These are phyloP conservation scores for Hassar affinis DNA, from an alignment of 2,113 vertebrate genomes.

Conservation along the genomic window DNA sequence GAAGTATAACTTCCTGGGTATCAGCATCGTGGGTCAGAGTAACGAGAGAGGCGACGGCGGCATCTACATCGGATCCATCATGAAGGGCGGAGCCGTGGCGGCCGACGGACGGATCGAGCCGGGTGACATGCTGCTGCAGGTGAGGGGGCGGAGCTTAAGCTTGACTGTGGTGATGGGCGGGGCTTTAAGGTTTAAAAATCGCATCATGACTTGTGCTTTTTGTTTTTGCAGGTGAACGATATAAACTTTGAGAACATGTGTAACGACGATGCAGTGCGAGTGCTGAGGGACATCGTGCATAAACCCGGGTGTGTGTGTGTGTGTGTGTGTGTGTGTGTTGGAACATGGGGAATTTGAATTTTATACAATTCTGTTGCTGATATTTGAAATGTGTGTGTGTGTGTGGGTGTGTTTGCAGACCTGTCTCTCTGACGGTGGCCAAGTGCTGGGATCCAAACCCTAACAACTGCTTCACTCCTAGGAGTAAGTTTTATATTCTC, in stretches of 20 bases:
- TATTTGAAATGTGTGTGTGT: neutral
- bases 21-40: slow-evolving; percentile 97
- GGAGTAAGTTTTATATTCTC: slow-evolving; percentile 80
- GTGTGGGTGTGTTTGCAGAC: slow-evolving; percentile 70
- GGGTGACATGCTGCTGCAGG: slow-evolving; percentile 95
- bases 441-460: slow-evolving; percentile 99
- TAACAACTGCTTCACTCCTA: slow-evolving; percentile 93
- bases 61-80: slow-evolving; percentile 97
- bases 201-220: neutral
- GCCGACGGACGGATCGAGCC: slow-evolving; percentile 95
- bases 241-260: slow-evolving; percentile 99
- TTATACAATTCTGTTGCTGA: neutral
- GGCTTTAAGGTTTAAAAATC: neutral
- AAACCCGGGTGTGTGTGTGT: slow-evolving; percentile 82
- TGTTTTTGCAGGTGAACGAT: slow-evolving; percentile 85
- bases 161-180: slow-evolving; percentile 66
- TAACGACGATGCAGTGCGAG: slow-evolving; percentile 94
- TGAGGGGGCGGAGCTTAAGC: slow-evolving; percentile 50
- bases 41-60: slow-evolving; percentile 94
- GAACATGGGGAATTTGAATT: neutral
- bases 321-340: neutral
- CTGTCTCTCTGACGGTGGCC: slow-evolving; percentile 93
- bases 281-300: slow-evolving; percentile 94
- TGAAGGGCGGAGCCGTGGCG: slow-evolving; percentile 96
- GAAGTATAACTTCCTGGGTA: too few species aligned